Conservation (phyloP, 1,140 invertebrate genomes). For the Meloidogyne chitwoodi region DNA sequence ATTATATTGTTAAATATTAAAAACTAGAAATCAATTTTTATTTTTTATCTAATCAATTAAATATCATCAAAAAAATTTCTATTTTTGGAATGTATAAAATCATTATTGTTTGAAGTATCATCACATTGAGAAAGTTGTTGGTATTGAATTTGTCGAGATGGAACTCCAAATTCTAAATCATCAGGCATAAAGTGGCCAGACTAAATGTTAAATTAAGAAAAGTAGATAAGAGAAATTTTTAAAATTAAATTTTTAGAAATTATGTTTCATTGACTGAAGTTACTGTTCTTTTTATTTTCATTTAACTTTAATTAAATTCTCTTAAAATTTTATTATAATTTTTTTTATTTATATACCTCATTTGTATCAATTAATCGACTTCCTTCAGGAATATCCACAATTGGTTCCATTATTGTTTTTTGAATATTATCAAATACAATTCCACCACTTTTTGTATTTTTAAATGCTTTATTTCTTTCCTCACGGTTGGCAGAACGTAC, state of each 20-base stretch:
- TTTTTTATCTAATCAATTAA: background rate
- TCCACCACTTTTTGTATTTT: background rate
- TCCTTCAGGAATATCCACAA: background rate
- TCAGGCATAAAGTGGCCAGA: background rate
- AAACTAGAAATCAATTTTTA: too few relatives aligned
- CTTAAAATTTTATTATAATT: too few relatives aligned
- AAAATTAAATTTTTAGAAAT: too few relatives aligned
- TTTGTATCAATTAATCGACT: background rate
- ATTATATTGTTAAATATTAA: too few relatives aligned
- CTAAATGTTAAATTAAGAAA: background rate
- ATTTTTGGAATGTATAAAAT: background rate
- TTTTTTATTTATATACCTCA: too few relatives aligned
- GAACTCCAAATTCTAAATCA: background rate
- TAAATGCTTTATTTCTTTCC: constrained; percentile 33
- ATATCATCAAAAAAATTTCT: background rate
- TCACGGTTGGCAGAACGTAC: constrained; percentile 20
- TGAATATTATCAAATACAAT: background rate
- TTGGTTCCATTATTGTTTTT: background rate
- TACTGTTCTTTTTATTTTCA: background rate
- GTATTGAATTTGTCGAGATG: background rate
- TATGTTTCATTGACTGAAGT: too few relatives aligned
- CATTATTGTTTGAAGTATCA: background rate
- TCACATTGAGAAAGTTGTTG: background rate
- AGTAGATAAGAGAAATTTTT: background rate
- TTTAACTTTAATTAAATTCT: background rate